A percentile compares a stretch with the other conserved stretches of the same genome.
phyloP scores from a whole-genome alignment of 2,113 vertebrate genomes.

The Pedionomus torquatus region DNA sequence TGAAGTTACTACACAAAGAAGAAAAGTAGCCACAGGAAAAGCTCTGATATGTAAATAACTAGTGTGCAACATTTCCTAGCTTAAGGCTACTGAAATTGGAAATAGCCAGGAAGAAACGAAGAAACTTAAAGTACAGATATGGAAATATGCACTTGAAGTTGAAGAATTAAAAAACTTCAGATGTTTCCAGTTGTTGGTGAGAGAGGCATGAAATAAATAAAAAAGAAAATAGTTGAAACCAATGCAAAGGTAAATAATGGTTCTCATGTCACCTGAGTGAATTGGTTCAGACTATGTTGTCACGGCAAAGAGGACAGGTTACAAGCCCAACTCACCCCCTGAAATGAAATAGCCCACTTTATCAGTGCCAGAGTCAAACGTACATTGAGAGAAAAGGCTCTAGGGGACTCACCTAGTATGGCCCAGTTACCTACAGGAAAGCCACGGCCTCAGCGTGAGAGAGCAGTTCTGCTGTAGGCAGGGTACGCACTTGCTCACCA shows the following conservation, averaged over 20 bases:
- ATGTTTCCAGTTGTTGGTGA: not conserved
- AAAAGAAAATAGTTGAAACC: not conserved
- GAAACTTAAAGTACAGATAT: not conserved
- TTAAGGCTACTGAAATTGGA: not conserved
- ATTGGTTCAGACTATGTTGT: not conserved
- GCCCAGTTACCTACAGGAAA: not conserved
- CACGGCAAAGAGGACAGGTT: not conserved
- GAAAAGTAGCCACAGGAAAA: not conserved
- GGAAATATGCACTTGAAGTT: not conserved
- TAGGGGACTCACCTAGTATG: not conserved
- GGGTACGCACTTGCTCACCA: not conserved
- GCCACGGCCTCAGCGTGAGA: accelerated
- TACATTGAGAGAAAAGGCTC: not conserved
- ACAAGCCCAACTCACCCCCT: not conserved
- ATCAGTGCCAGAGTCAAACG: not conserved
- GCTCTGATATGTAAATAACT: not conserved
- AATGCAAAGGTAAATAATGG: not conserved
- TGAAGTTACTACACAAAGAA: not conserved
- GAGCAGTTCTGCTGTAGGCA: not conserved
- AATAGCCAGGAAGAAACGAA: not conserved
- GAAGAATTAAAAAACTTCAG: not conserved
- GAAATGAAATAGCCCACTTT: not conserved
- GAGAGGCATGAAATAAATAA: not conserved
- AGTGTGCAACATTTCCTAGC: not conserved
- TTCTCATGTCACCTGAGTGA: not conserved